Evolutionary conservation across 2,888 invertebrate species (phyloP), one percentile per base, ranked within the genome.

Genomic region (Stenoptilia bipunctidactyla): DNA sequence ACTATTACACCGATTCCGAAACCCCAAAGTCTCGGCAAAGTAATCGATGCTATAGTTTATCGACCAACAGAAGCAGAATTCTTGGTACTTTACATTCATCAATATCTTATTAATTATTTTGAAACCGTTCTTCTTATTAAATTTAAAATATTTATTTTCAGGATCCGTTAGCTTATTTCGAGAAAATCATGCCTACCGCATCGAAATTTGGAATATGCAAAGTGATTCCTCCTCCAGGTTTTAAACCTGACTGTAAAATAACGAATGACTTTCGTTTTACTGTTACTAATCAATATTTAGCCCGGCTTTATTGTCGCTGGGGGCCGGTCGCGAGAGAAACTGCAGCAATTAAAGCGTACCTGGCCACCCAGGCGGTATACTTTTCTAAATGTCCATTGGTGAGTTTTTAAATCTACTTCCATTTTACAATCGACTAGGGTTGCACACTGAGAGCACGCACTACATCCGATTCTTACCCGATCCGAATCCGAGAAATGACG

Each of bases 201-300:
- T 90, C 92, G 35, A 88, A 90, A 43, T 96, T 88, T 66, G 96
- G 97, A 0, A 88, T 97, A 43, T 97, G 96, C 60, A 88, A 92
- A 48, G 92, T 97, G 15, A 89, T 96, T 14, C 93, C 96, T 2
- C 97, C 97, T 0, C 61, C 85, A 1, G 88, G 84, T 43, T 95
- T 94, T 57, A 89, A 90, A 55, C 67, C 79, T 0, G 91, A 93
- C 47, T 96, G 95, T 56, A 89, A 90, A 50, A 88, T 95, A 0
- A 88, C 90, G 9, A 95, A 96, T 47, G 92, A 93, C 45, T 91
- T 94, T 86, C 76, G 93, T 2, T 97, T 97, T 57, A 91, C 91
- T 0, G 93, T 93, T 0, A 91, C 92, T 47, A 94, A 96, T 69
- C 97, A 97, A 61, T 95, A 96, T 55, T 89, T 97, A 1, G 91